phyloP scores from a whole-genome alignment of 2,797 vertebrate genomes.

The Myotis myotis region DNA sequence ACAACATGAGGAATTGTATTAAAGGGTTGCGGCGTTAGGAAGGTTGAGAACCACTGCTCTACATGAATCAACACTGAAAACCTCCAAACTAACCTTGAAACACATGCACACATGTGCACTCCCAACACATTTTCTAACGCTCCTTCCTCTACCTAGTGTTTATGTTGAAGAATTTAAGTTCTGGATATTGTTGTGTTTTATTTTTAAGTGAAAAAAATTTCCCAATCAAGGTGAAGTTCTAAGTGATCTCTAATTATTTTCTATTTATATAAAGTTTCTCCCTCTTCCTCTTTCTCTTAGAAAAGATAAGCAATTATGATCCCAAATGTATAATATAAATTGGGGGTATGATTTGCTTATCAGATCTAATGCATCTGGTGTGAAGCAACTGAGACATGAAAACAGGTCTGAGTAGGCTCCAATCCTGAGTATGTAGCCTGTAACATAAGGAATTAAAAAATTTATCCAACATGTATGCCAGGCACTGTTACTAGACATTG shows the following conservation, averaged over 20 bases:
- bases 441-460: neutral
- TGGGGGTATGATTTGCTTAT: neutral
- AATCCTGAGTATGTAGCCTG: accelerated
- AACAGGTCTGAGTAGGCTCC: neutral
- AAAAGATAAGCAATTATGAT: neutral
- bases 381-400: neutral
- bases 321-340: neutral
- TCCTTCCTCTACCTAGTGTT: neutral
- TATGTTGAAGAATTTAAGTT: neutral
- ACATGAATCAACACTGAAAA: neutral
- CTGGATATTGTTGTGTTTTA: neutral
- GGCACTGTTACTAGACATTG: neutral
- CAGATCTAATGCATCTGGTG: neutral
- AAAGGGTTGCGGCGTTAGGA: no score
- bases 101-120: neutral
- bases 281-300: neutral
- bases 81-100: neutral
- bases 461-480: neutral
- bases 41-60: neutral
- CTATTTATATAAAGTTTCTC: neutral
- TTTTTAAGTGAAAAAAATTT: neutral
- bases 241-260: neutral
- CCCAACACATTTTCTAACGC: neutral
- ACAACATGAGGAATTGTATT: no score
- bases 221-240: neutral